Evolutionary conservation across 2,888 invertebrate species (phyloP).

Genomic region (Siphonodentalium dalli): DNA sequence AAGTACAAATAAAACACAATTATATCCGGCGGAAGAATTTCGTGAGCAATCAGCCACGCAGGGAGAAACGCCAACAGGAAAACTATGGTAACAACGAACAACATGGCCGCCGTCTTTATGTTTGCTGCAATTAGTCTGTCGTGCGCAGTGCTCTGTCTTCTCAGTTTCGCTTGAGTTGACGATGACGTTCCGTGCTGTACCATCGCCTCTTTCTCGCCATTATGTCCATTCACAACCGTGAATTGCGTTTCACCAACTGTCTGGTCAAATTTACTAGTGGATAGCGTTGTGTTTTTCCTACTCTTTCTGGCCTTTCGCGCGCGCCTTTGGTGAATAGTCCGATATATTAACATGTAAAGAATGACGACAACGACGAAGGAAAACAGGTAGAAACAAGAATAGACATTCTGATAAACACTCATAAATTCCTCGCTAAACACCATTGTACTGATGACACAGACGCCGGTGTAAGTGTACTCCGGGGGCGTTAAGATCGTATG

Average conservation of each 20-base stretch:
- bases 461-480: constrained; percentile 45
- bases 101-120: constrained; percentile 62
- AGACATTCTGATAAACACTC: constrained; percentile 54
- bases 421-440: constrained; percentile 39
- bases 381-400: constrained; percentile 54
- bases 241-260: constrained; percentile 30
- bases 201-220: constrained; percentile 16
- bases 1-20: constrained; percentile 62
- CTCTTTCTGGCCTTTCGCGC: too few relatives aligned
- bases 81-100: constrained; percentile 62
- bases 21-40: constrained; percentile 37
- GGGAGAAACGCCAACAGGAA: constrained; percentile 61
- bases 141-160: constrained; percentile 22
- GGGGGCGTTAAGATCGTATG: too few relatives aligned
- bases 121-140: constrained; percentile 46
- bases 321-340: constrained; percentile 39
- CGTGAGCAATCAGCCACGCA: constrained; percentile 54
- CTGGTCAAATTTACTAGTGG: too few relatives aligned
- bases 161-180: constrained; percentile 3
- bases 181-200: background rate
- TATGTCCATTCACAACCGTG: constrained; percentile 34
- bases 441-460: constrained; percentile 39
- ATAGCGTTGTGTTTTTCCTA: too few relatives aligned
- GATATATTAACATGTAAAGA: constrained; percentile 60
- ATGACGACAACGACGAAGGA: constrained; percentile 59